phyloP scores from a whole-genome alignment of 2,888 invertebrate species.

The Ctenicera cuprea region DNA sequence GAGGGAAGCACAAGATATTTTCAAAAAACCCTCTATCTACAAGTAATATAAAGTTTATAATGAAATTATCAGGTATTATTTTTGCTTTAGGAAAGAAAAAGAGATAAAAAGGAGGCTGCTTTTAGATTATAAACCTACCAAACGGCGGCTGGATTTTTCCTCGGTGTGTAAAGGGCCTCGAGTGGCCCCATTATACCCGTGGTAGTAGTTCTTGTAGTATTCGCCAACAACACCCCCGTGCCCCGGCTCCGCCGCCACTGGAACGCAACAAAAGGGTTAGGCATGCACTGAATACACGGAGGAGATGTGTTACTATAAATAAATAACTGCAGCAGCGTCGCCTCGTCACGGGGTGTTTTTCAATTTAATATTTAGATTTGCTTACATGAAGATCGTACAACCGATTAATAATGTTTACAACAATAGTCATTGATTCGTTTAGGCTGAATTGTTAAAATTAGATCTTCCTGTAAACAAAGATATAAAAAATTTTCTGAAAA shows the following conservation, averaged over 20 bases:
- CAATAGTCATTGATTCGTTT: neutral
- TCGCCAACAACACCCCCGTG: conserved; percentile 87
- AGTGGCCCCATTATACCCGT: conserved; percentile 81
- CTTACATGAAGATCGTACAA: conserved; percentile 47
- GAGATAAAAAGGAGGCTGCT: conserved; percentile 51
- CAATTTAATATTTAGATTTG: conserved; percentile 47
- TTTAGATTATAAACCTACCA: conserved; percentile 77
- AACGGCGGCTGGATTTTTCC: conserved; percentile 80
- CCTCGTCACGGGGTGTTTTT: conserved; percentile 72
- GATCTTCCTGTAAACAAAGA: conserved; percentile 47
- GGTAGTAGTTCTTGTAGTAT: conserved; percentile 87
- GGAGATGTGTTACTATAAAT: conserved; percentile 34
- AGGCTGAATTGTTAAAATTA: neutral
- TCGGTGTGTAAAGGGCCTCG: conserved; percentile 77
- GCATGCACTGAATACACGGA: conserved; percentile 50
- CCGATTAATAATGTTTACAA: neutral
- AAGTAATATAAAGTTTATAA: neutral
- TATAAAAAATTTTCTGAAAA: conserved; percentile 6
- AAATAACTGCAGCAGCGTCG: conserved; percentile 69
- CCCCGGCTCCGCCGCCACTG: conserved; percentile 89
- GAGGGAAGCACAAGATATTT: conserved; percentile 16
- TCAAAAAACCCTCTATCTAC: conserved; percentile 21
- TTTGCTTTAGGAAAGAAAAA: conserved; percentile 46
- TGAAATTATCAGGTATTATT: conserved; percentile 1
- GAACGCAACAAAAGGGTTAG: conserved; percentile 73